phyloP scores from a whole-genome alignment of 2,888 invertebrate species.

The Hartigia nigra region DNA sequence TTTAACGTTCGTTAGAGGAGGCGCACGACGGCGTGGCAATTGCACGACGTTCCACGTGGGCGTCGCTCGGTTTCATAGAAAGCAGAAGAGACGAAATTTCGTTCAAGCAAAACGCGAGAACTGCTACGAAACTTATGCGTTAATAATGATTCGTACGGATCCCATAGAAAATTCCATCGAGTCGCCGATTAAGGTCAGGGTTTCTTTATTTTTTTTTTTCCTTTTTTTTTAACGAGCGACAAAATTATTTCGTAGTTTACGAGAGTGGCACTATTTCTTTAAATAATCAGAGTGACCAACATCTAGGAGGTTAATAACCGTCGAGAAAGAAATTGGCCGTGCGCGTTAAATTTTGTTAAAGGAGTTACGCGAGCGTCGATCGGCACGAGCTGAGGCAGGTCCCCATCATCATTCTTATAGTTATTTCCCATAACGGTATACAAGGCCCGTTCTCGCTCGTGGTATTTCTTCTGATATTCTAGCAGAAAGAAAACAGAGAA shows the following conservation, averaged over 20 bases:
- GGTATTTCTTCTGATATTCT: background rate
- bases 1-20: background rate
- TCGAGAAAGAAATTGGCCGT: background rate
- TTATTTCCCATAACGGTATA: slow-evolving; percentile 8
- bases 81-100: background rate
- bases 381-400: background rate
- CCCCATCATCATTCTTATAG: background rate
- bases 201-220: background rate
- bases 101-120: background rate
- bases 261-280: background rate
- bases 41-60: background rate
- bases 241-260: background rate
- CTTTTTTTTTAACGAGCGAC: background rate
- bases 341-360: background rate
- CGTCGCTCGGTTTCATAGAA: background rate
- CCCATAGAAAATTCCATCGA: background rate
- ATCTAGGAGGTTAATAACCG: background rate
- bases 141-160: background rate
- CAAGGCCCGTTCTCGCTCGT: background rate
- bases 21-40: background rate
- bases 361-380: background rate
- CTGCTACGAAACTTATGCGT: too few relatives aligned
- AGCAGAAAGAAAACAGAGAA: background rate
- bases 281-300: background rate
- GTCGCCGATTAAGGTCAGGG: background rate